Base-by-base conservation (phyloP, 2,888 invertebrate genomes). In the Bombylius major region DNA sequence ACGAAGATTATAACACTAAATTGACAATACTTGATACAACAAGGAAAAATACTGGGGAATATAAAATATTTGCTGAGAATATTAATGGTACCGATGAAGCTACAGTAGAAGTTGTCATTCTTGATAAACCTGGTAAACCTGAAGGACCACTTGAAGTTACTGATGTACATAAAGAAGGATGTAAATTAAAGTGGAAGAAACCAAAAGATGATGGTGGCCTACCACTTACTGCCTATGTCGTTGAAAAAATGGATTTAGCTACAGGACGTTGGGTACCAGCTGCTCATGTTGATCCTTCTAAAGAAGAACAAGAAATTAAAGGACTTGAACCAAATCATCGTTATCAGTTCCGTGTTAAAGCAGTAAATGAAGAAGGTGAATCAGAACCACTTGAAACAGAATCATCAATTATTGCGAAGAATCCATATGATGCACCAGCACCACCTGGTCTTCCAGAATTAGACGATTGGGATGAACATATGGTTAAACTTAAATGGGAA, bases 261-360 rank as follows among this genome's bases (percentile, higher is more conserved):
- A 87, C 90, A 33, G 94, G 93, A 4, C 83, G 87, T 64, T 93
- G 93, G 93, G 82, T 86, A 23, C 92, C 92, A 0, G 91, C 90
- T 58, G 89, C 89, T 14, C 84, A 87, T 58, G 83, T 87, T 23
- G 88, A 88, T 65, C 86, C 90, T 1, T 87, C 87, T 52, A 85
- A 86, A 66, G 82, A 86, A 0, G 89, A 91, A 65, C 86, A 88
- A 62, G 86, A 88, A 62, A 80, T 94, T 36, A 69, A 74, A 73
- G 96, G 95, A 47, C 79, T 99, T 13, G 93, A 94, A 73, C 92
- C 95, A 55, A 93, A 93, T 62, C 91, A 93, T 72, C 90, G 94
- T 59, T 99, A 99, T 76, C 90, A 96, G 71, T 99, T 99, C 83
- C 83, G 99, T 58, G 95, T 99, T 1, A 92, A 91, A 68, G 99